phyloP scores from a whole-genome alignment of 2,113 vertebrate genomes.

The Donacobius atricapilla region DNA sequence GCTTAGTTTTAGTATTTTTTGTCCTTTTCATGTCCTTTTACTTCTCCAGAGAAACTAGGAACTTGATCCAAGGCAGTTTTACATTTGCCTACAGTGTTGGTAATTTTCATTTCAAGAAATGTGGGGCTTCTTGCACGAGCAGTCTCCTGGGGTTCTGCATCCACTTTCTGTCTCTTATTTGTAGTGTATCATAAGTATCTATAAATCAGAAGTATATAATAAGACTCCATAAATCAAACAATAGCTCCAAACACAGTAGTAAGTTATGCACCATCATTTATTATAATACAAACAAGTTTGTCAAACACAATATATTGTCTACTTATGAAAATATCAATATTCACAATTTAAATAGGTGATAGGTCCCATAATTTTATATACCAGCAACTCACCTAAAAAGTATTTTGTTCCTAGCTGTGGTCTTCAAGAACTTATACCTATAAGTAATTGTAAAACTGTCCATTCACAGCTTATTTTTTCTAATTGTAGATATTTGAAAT shows the following conservation, averaged over 20 bases:
- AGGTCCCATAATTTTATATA: constrained; percentile 31
- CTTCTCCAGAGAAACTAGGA: background rate
- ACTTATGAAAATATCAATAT: constrained; percentile 77
- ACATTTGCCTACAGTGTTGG: background rate
- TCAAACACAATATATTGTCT: constrained; percentile 73
- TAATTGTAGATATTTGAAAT: constrained; percentile 6
- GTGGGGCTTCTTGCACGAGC: rapidly evolving
- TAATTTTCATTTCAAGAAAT: background rate
- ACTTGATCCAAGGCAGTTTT: background rate
- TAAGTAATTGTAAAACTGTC: constrained; percentile 4
- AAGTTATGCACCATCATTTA: constrained; percentile 72
- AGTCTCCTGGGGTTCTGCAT: background rate
- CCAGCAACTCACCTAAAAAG: constrained; percentile 30
- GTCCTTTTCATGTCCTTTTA: background rate
- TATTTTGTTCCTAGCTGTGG: constrained; percentile 51
- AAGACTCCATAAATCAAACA: background rate
- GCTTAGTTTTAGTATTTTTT: background rate
- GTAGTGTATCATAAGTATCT: background rate
- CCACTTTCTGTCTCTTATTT: background rate
- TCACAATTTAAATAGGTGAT: constrained; percentile 60
- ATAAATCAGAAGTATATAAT: background rate
- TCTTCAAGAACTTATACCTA: background rate
- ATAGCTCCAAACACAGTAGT: background rate
- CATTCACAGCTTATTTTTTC: constrained; percentile 52
- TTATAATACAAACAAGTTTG: constrained; percentile 75